phyloP scores from a whole-genome alignment of 2,888 invertebrate species.

The Hermaeophaga mercurialis region DNA sequence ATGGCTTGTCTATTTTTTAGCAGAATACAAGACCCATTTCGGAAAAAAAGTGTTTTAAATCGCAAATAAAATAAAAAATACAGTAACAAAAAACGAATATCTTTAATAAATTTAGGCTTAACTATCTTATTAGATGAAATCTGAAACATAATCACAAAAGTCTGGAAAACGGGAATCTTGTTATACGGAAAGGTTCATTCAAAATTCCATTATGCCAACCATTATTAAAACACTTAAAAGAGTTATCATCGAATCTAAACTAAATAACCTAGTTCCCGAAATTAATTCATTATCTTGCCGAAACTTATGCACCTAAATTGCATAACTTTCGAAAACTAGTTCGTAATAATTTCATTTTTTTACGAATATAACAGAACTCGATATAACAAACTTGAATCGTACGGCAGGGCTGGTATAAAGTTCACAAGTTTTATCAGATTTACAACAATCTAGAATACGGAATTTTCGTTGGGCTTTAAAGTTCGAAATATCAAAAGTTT shows the following conservation, averaged over 20 bases:
- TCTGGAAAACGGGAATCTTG: not conserved
- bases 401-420: conserved; percentile 5
- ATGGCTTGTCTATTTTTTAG: no score
- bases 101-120: no score
- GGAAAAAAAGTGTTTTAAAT: no score
- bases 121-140: no score
- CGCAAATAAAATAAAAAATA: no score
- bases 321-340: conserved; percentile 15
- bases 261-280: conserved; percentile 8
- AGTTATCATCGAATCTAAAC: conserved; percentile 15
- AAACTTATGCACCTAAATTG: conserved; percentile 23
- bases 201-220: conserved; percentile 15
- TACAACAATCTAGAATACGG: conserved; percentile 23
- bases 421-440: conserved; percentile 30
- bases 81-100: no score
- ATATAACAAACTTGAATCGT: conserved; percentile 13
- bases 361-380: conserved; percentile 13
- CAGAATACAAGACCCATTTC: no score
- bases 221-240: conserved; percentile 1
- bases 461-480: conserved; percentile 24
- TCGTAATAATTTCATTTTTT: conserved; percentile 9
- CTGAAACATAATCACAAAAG: conserved; percentile 1
- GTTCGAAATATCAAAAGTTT: conserved; percentile 27
- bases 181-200: conserved; percentile 10
- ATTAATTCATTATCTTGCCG: conserved; percentile 20